A percentile compares a stretch with the other conserved stretches of the same genome.
phyloP scores from a whole-genome alignment of 1,140 invertebrate species.

The Anagrus nilaparvatae region DNA sequence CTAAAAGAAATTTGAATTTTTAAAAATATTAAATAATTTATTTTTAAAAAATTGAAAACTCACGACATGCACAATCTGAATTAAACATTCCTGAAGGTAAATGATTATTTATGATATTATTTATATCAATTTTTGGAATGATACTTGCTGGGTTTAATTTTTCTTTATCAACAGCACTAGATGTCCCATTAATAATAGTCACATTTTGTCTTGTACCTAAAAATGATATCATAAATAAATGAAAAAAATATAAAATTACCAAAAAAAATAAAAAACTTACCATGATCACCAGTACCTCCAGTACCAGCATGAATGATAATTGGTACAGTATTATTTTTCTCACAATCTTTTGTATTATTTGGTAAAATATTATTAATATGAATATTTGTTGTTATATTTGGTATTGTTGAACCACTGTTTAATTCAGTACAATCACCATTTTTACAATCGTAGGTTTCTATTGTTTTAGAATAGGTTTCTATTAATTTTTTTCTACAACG shows the following conservation, averaged over 20 bases:
- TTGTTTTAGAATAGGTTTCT: constrained; percentile 17
- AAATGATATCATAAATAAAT: too few relatives aligned
- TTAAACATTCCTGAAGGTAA: background rate
- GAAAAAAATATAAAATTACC: too few relatives aligned
- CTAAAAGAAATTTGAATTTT: too few relatives aligned
- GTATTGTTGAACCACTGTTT: background rate
- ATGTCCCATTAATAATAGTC: too few relatives aligned
- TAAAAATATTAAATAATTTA: too few relatives aligned
- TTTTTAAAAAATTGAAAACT: constrained; percentile 1
- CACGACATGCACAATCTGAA: constrained; percentile 8
- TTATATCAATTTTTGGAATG: constrained; percentile 8
- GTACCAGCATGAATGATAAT: background rate
- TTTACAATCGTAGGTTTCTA: constrained; percentile 14
- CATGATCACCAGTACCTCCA: background rate
- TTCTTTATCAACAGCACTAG: too few relatives aligned
- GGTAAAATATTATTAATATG: constrained; percentile 22
- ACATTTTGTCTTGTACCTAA: too few relatives aligned
- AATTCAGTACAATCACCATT: constrained; percentile 15
- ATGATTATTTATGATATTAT: constrained; percentile 24
- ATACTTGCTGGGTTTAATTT: too few relatives aligned
- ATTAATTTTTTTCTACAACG: constrained; percentile 21
- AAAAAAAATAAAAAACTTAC: too few relatives aligned
- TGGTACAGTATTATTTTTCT: too few relatives aligned
- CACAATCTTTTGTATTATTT: background rate
- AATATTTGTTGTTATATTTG: constrained; percentile 31